Evolutionary conservation across 1,140 invertebrate species (phyloP).

Genomic region (Venturia canescens): DNA sequence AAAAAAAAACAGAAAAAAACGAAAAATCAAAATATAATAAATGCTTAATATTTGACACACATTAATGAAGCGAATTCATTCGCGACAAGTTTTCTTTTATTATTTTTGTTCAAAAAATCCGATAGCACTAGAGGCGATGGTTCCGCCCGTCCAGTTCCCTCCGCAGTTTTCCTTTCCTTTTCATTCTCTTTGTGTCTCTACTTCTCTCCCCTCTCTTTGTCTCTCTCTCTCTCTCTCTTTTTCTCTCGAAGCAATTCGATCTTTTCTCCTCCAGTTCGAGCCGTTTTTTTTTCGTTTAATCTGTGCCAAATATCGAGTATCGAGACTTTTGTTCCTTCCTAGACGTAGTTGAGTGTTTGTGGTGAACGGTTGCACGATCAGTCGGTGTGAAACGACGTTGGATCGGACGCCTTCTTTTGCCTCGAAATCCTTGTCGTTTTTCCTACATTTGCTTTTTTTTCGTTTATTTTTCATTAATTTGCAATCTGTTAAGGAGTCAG

Average conservation of each 20-base stretch:
- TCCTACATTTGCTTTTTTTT: neutral
- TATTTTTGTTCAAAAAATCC: neutral
- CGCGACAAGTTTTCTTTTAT: constrained; percentile 3
- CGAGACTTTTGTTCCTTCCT: constrained; percentile 65
- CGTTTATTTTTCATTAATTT: neutral
- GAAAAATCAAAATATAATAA: constrained; percentile 47
- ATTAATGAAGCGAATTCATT: constrained; percentile 55
- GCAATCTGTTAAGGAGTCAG: neutral
- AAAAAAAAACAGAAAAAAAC: constrained; percentile 45
- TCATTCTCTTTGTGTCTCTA: neutral
- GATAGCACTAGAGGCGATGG: no score
- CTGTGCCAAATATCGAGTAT: constrained; percentile 69
- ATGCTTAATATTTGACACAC: constrained; percentile 67
- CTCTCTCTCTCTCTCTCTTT: constrained; percentile 33
- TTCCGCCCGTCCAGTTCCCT: no score
- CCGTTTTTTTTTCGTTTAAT: constrained; percentile 62
- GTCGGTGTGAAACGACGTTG: constrained; percentile 11
- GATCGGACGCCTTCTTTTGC: neutral
- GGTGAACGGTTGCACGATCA: neutral
- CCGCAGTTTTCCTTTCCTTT: neutral
- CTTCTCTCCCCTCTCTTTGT: constrained; percentile 18
- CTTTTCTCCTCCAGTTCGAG: constrained; percentile 27
- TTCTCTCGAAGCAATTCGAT: neutral
- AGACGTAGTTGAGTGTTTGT: constrained; percentile 44
- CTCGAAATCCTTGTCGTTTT: neutral